Percentiles rank a stretch among this genome's conserved stretches.
Evolutionary conservation across 2,797 vertebrate species (phyloP).

Genomic region (Pangasius larnaudii): DNA sequence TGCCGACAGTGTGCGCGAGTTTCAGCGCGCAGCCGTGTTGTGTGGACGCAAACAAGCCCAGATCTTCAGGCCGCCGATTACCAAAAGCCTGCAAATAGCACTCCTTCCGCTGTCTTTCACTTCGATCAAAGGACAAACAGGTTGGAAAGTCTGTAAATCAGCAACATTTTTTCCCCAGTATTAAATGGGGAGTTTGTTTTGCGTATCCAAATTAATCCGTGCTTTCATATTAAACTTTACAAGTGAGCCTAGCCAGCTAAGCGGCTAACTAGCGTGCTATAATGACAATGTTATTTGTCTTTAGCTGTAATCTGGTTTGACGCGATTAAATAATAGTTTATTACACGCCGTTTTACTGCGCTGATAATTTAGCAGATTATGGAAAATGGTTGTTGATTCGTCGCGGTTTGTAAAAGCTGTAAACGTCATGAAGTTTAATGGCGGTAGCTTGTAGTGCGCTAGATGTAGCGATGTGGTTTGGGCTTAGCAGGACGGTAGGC

Average conservation of each 20-base stretch:
- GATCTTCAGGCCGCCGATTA: slow-evolving; percentile 19
- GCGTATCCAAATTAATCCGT: neutral
- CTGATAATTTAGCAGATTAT: neutral
- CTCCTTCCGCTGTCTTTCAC: neutral
- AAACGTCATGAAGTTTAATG: slow-evolving; percentile 45
- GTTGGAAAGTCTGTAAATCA: slow-evolving; percentile 36
- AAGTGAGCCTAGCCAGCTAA: slow-evolving; percentile 32
- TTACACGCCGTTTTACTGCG: neutral
- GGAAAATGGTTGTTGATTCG: neutral
- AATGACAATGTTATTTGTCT: slow-evolving; percentile 58
- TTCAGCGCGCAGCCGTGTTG: slow-evolving; percentile 36
- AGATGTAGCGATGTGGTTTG: slow-evolving; percentile 45
- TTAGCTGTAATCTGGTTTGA: neutral
- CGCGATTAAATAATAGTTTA: too few species aligned
- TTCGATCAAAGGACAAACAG: slow-evolving; percentile 41
- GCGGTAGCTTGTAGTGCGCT: slow-evolving; percentile 68
- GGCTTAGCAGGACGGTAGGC: slow-evolving; percentile 70
- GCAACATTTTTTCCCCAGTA: neutral
- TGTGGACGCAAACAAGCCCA: slow-evolving; percentile 38
- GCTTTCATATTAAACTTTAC: slow-evolving; percentile 28
- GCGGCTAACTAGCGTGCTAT: slow-evolving; percentile 71
- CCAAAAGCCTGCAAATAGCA: neutral
- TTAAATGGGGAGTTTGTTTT: neutral
- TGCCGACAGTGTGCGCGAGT: slow-evolving; percentile 46
- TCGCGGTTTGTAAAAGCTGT: neutral